Base-by-base conservation (phyloP, 2,797 vertebrate genomes). In the Anniella stebbinsi region DNA sequence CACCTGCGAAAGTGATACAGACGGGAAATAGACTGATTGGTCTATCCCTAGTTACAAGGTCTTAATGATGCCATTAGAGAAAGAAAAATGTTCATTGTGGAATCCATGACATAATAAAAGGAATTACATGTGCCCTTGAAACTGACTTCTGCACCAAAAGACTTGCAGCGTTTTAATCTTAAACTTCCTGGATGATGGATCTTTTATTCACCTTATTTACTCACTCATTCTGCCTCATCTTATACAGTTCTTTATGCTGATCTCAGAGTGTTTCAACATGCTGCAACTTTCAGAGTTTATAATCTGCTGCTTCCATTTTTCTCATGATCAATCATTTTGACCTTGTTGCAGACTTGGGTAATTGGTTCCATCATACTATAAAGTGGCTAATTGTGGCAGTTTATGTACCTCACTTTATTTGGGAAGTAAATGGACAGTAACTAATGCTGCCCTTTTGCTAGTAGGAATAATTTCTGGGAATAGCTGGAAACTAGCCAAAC, bases 271-370 rank as follows among this genome's bases (percentile, higher is more conserved):
- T 76, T 41, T 60, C 36, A 54, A 73, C 57, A 12, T 41, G 23
- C 70, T 63, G 23, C 7, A 36, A 60, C 23, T n/a, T 33, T 75
- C 38, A 48, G 38, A 33, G 41, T 75, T 17, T 30, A 36, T 12
- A 18, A 18, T 21, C 60, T 86, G 60, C 51, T 86, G 69, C 51
- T 75, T 75, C 72, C 36, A 86, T 86, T 54, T 86, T 63, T 86
- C n/a, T 75, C 70, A 38, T 60, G 70, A 86, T 30, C 13, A 86
- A 28, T 63, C 12, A 72, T 60, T 72, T 70, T 21, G 13, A 17
- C 45, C 6, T 75, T 3, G 38, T 41, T 11, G 17, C 25, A 30
- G 45, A 84, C 12, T 57, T 57, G 54, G 45, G 28, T 72, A 21
- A 48, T 48, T 33, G 41, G 11, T 30, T 23, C 54, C 28, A 73